A percentile compares a stretch with the other conserved stretches of the same genome.
These are phyloP conservation scores for Prunella fulvescens DNA, from an alignment of 2,113 vertebrate genomes.

Conservation along the genomic window DNA sequence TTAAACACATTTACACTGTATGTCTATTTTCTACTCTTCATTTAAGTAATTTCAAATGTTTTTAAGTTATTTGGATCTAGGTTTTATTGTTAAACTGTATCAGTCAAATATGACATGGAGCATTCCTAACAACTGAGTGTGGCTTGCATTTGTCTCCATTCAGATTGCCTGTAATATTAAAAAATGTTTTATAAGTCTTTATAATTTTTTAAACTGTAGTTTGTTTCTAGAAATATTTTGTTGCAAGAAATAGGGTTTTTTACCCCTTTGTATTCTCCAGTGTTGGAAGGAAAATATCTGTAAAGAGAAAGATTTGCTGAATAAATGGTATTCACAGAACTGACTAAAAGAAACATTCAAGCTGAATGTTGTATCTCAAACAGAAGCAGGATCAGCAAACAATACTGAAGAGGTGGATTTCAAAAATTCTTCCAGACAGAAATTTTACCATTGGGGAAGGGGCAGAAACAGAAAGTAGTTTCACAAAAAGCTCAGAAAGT, in stretches of 20 bases:
- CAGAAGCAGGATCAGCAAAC: not conserved
- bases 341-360: not conserved
- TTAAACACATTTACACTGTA: not conserved
- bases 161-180: constrained; percentile 45
- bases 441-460: not conserved
- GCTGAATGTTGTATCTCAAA: not conserved
- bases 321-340: not conserved
- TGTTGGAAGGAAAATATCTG: not conserved
- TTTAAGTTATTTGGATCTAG: not conserved
- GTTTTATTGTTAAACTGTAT: not conserved
- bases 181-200: constrained; percentile 49
- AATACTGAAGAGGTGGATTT: not conserved
- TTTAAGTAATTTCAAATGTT: not conserved
- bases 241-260: constrained; percentile 18
- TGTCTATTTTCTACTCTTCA: not conserved
- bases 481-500: not conserved
- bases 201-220: constrained; percentile 34
- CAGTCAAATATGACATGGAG: not conserved
- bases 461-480: not conserved
- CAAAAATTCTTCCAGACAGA: not conserved
- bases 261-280: not conserved
- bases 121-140: constrained; percentile 47
- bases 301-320: not conserved
- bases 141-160: constrained; percentile 37
- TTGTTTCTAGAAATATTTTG: constrained; percentile 41